Evolutionary conservation across 2,797 vertebrate species (phyloP).

Genomic region (Perodicticus potto): DNA sequence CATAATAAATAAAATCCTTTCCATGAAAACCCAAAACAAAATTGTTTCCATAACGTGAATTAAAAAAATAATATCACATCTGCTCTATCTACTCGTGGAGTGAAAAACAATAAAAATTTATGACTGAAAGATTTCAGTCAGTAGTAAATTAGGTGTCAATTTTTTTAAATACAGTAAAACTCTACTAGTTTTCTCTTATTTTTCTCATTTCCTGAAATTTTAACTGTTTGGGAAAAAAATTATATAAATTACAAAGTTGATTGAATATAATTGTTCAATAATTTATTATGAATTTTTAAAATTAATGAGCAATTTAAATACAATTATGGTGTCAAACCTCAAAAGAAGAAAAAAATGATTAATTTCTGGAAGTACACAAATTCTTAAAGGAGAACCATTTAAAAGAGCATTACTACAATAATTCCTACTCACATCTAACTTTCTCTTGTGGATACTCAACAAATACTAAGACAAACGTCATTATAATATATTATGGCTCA

Average conservation of each 20-base stretch:
- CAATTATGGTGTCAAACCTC: background rate
- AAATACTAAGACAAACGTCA: slow-evolving; percentile 37
- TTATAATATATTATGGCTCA: background rate
- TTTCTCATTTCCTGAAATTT: slow-evolving; percentile 56
- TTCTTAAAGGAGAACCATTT: background rate
- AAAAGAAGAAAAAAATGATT: slow-evolving; percentile 10
- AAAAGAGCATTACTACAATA: background rate
- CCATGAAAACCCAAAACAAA: background rate
- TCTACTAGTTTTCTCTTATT: background rate
- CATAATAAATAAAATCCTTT: slow-evolving; percentile 48
- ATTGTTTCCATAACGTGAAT: background rate
- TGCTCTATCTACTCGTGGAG: slow-evolving; percentile 22
- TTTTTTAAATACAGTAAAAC: slow-evolving; percentile 31
- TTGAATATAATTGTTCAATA: slow-evolving; percentile 40
- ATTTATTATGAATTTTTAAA: slow-evolving; percentile 62
- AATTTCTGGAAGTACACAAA: slow-evolving; percentile 41
- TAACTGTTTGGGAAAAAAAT: slow-evolving; percentile 45
- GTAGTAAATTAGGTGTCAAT: background rate
- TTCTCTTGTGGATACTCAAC: background rate
- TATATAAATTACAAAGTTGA: slow-evolving; percentile 1
- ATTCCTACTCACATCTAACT: background rate
- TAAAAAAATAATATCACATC: slow-evolving; percentile 64
- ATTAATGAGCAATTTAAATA: slow-evolving; percentile 58
- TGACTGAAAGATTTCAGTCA: slow-evolving; percentile 35
- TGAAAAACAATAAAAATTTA: slow-evolving; percentile 49